phyloP scores from a whole-genome alignment of 2,113 vertebrate genomes.

The Bujurquina vittata region DNA sequence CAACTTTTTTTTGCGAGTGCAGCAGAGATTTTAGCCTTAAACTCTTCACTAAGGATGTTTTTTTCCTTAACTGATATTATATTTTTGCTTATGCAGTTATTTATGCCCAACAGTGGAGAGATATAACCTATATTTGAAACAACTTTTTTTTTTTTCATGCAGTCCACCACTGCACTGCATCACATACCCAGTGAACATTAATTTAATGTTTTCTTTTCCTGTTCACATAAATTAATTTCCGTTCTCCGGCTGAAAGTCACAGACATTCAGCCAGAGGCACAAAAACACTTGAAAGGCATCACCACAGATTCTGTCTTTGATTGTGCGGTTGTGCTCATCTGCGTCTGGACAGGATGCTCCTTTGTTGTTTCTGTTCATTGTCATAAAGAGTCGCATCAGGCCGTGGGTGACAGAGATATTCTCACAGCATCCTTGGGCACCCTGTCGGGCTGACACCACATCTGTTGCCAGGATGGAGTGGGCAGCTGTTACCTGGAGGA shows the following conservation, averaged over 20 bases:
- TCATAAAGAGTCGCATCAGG: not conserved
- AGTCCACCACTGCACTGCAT: not conserved
- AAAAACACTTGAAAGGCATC: not conserved
- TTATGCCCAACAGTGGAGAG: not conserved
- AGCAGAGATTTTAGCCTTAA: not conserved
- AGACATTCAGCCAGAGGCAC: constrained; percentile 3
- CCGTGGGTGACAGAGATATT: constrained; percentile 10
- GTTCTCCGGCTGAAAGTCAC: not conserved
- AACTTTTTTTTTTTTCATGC: not conserved
- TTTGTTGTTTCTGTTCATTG: not conserved
- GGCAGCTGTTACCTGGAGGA: constrained; percentile 46
- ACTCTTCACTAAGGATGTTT: not conserved
- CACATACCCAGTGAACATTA: not conserved
- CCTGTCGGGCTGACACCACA: constrained; percentile 7
- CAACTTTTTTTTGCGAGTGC: not conserved
- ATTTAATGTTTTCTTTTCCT: constrained; percentile 14
- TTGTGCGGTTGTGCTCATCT: not conserved
- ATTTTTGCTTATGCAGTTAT: not conserved
- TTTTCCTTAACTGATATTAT: not conserved
- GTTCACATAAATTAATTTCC: constrained; percentile 7
- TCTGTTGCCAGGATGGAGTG: constrained; percentile 33
- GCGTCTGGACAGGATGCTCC: not conserved
- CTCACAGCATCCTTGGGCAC: constrained; percentile 12
- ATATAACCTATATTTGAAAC: not conserved
- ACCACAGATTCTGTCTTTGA: not conserved